Base-by-base conservation (phyloP, 2,797 vertebrate genomes). In the Centroberyx gerrardi region DNA sequence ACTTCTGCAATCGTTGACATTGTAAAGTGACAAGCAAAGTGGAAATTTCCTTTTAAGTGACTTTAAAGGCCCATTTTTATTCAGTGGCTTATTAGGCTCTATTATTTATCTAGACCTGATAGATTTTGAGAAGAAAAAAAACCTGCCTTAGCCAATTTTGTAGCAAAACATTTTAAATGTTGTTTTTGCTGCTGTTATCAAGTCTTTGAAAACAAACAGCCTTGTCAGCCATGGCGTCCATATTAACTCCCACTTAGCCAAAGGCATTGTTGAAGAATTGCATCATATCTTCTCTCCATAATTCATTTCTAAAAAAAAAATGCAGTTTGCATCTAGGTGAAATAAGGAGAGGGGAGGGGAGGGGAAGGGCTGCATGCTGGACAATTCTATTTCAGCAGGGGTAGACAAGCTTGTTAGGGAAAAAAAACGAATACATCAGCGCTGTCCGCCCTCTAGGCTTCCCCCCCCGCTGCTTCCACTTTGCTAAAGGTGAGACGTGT, bases 401-500 rank as follows among this genome's bases (percentile, higher is more conserved):
- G 64, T 71, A 85, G 87, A 89, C 74, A 84, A 84, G 84, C 90
- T 91, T 90, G 90, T 93, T 90, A 89, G 81, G 83, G 74, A 80
- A 83, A 81, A 65, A 51, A 90, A 90, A 83, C 59, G 66, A 91
- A 90, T 88, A 88, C 77, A 88, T 85, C 83, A 82, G 82, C 29
- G 67, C 76, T 68, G 84, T 83, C 89, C 83, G 81, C 78, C 89
- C 81, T 81, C 74, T 82, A 69, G 74, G 74, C 62, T 42, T 49
- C 49, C 72, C 84, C 79, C 75, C 82, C 63, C 82, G 49, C 86
- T 78, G 82, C 82, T 88, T 89, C 82, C 89, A 89, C 87, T 81
- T 78, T 86, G 83, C 88, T 88, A 92, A 92, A 94, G 91, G 90
- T 94, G 93, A 94, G 92, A 86, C 87, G 71, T 61, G 63, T 72